Evolutionary conservation across 2,797 vertebrate genomes (phyloP).

Genomic region (Hypotaenidia okinawae): DNA sequence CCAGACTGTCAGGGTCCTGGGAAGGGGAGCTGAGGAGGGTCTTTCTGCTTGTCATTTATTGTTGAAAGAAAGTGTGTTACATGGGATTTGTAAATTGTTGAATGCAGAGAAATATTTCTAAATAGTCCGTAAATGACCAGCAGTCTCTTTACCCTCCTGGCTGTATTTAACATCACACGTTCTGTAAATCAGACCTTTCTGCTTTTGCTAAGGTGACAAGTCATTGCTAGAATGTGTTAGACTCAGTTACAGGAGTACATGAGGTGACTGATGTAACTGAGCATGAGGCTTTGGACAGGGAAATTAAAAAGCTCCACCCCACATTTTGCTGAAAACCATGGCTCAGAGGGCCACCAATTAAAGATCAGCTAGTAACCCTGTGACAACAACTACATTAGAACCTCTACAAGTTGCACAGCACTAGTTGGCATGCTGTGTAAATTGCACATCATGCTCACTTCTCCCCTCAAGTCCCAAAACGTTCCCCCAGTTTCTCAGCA

Average conservation of each 20-base stretch:
- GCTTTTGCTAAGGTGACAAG: constrained; percentile 10
- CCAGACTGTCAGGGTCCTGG: background rate
- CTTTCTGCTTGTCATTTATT: background rate
- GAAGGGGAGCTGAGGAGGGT: background rate
- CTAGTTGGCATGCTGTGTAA: background rate
- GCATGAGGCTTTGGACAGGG: background rate
- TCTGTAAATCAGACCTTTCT: background rate
- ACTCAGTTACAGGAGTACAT: background rate
- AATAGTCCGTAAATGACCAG: background rate
- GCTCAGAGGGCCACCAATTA: background rate
- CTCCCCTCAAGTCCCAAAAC: background rate
- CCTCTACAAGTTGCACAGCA: background rate
- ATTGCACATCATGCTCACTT: background rate
- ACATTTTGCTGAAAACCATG: background rate
- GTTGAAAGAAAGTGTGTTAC: background rate
- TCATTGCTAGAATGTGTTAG: background rate
- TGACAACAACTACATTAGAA: background rate
- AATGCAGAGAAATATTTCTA: background rate
- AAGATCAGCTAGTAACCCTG: background rate
- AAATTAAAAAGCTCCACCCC: background rate
- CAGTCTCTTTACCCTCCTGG: background rate
- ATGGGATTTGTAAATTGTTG: background rate
- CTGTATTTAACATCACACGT: background rate
- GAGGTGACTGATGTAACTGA: background rate
- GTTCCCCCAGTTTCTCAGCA: background rate